Conservation (phyloP, 2,113 vertebrate genomes). For the Odocoileus virginianus region DNA sequence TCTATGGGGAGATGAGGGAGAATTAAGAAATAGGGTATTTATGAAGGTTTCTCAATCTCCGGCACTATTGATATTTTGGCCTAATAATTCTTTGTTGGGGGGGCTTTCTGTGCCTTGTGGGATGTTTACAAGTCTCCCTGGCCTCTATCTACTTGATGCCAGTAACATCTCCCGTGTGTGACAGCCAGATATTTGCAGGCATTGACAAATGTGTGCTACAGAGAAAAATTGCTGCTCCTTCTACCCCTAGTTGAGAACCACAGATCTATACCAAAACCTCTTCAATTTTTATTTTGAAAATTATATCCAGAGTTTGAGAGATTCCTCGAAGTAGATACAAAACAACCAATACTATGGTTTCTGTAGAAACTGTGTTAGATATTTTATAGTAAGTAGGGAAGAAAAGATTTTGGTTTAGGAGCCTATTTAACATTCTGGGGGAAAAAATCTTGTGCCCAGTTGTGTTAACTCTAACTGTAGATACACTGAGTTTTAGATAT, state of each 20-base stretch:
- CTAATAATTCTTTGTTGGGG: background rate
- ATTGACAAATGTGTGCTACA: background rate
- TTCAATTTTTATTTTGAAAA: constrained; percentile 32
- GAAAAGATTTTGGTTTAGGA: constrained; percentile 14
- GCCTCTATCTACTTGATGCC: background rate
- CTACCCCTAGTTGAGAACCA: background rate
- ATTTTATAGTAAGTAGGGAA: constrained; percentile 24
- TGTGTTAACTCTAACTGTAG: background rate
- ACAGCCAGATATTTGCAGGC: background rate
- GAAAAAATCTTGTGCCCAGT: background rate
- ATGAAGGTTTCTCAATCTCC: background rate
- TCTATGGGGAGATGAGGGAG: background rate
- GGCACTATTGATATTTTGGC: background rate
- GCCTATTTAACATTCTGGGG: background rate
- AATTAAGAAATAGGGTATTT: background rate
- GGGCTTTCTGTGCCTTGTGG: background rate
- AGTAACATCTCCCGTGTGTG: background rate
- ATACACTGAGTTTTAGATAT: background rate
- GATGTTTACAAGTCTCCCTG: background rate
- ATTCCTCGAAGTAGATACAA: constrained; percentile 7
- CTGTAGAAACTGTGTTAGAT: background rate
- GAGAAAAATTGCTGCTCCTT: background rate
- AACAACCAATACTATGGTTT: background rate
- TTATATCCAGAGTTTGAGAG: constrained; percentile 6
- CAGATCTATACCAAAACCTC: background rate